A percentile compares a stretch with the other conserved stretches of the same genome.
Conservation (phyloP, 1,140 invertebrate species). For the Drosophila sproati region DNA sequence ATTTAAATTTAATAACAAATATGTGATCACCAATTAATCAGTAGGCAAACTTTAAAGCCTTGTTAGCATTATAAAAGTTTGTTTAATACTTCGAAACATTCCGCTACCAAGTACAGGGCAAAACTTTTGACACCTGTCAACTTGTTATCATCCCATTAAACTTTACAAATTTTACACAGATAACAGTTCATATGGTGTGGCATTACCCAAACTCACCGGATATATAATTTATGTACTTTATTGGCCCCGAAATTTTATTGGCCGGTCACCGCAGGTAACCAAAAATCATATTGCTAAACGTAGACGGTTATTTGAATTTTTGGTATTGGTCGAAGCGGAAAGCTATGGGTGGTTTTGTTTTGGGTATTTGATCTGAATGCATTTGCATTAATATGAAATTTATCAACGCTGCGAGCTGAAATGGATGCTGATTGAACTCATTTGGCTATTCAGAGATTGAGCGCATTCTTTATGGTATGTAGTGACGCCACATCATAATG, state of each 20-base stretch:
- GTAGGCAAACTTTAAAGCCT: neutral
- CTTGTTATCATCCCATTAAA: constrained; percentile 25
- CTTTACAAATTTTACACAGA: constrained; percentile 21
- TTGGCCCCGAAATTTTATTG: constrained; percentile 38
- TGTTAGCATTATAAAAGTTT: too few relatives aligned
- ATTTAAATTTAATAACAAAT: neutral
- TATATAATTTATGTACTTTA: constrained; percentile 77
- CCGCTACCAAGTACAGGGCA: too few relatives aligned
- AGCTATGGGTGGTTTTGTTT: constrained; percentile 60
- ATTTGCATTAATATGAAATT: constrained; percentile 83
- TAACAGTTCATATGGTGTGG: constrained; percentile 30
- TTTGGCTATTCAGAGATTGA: constrained; percentile 69
- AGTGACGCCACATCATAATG: constrained; percentile 62
- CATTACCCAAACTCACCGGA: constrained; percentile 56
- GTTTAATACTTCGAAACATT: too few relatives aligned
- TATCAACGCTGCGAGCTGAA: constrained; percentile 67
- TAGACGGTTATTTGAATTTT: constrained; percentile 63
- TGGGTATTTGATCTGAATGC: constrained; percentile 50
- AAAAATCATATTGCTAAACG: constrained; percentile 67
- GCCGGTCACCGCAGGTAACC: constrained; percentile 56
- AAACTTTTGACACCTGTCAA: constrained; percentile 14
- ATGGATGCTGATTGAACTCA: constrained; percentile 82
- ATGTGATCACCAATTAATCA: neutral
- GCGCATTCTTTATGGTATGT: constrained; percentile 65
- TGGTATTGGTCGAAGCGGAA: constrained; percentile 35